These are phyloP conservation scores for Chorisops tibialis DNA, from an alignment of 2,888 invertebrate genomes.

Conservation along the genomic window DNA sequence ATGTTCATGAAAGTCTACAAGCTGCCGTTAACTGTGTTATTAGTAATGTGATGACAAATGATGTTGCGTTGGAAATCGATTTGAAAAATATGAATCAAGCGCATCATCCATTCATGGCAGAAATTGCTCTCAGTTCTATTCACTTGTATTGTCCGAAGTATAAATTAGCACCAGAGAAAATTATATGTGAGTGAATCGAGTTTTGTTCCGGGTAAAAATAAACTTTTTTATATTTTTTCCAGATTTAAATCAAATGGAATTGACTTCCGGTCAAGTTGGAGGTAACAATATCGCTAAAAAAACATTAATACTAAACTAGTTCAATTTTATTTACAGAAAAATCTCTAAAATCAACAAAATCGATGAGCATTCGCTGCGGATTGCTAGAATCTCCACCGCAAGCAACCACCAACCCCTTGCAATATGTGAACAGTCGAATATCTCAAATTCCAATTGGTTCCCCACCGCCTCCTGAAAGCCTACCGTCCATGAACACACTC, in stretches of 20 bases:
- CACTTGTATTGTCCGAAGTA: slow-evolving; percentile 47
- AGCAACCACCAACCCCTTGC: slow-evolving; percentile 15
- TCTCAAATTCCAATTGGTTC: slow-evolving; percentile 39
- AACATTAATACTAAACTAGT: slow-evolving; percentile 16
- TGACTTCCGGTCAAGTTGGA: slow-evolving; percentile 42
- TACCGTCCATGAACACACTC: slow-evolving; percentile 42
- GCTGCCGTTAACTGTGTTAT: slow-evolving; percentile 55
- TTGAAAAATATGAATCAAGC: slow-evolving; percentile 67
- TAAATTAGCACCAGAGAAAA: slow-evolving; percentile 40
- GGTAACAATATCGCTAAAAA: slow-evolving; percentile 43
- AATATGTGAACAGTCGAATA: slow-evolving; percentile 37
- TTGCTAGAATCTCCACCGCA: slow-evolving; percentile 36
- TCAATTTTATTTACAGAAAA: not conserved
- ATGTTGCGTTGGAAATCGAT: slow-evolving; percentile 64
- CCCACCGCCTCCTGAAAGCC: slow-evolving; percentile 25
- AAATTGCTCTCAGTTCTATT: slow-evolving; percentile 46
- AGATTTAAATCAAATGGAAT: slow-evolving; percentile 49
- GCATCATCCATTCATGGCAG: slow-evolving; percentile 53
- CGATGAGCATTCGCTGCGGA: slow-evolving; percentile 47
- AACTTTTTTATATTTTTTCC: slow-evolving; percentile 20
- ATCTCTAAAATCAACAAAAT: slow-evolving; percentile 43
- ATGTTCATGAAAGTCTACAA: slow-evolving; percentile 60
- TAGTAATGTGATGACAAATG: slow-evolving; percentile 55
- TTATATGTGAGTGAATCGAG: slow-evolving; percentile 42
- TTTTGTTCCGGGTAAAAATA: not conserved